Conservation (phyloP, 2,888 invertebrate species). For the Hanleya hanleyi region DNA sequence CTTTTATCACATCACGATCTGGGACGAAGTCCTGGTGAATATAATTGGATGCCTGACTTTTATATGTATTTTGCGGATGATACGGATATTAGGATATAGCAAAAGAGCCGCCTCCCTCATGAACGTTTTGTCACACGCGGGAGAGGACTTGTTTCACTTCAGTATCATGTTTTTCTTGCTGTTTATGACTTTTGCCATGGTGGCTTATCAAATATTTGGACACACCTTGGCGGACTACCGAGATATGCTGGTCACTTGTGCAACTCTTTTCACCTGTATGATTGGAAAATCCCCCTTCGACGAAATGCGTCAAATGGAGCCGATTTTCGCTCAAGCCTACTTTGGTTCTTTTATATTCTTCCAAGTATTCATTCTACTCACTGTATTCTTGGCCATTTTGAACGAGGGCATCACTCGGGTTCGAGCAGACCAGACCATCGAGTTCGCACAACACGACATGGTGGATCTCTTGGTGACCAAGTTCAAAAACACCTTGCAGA, state of each 20-base stretch:
- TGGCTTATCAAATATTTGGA: slow-evolving; percentile 52
- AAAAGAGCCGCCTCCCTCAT: slow-evolving; percentile 45
- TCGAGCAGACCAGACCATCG: neutral
- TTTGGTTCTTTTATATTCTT: slow-evolving; percentile 51
- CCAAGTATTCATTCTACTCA: slow-evolving; percentile 52
- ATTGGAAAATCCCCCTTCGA: slow-evolving; percentile 54
- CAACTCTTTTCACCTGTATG: slow-evolving; percentile 52
- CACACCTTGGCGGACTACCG: slow-evolving; percentile 44
- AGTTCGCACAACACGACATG: neutral
- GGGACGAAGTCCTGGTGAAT: slow-evolving; percentile 67
- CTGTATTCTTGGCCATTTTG: slow-evolving; percentile 58
- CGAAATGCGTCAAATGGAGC: slow-evolving; percentile 43
- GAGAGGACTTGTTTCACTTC: slow-evolving; percentile 48
- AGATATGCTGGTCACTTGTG: slow-evolving; percentile 43
- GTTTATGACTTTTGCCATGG: slow-evolving; percentile 46
- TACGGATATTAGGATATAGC: slow-evolving; percentile 56
- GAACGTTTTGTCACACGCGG: slow-evolving; percentile 45
- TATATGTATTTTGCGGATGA: slow-evolving; percentile 47
- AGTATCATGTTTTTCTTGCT: slow-evolving; percentile 46
- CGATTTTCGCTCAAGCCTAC: slow-evolving; percentile 49
- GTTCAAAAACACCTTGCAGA: neutral
- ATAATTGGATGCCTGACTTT: slow-evolving; percentile 47
- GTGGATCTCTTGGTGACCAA: neutral
- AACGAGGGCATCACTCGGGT: slow-evolving; percentile 39
- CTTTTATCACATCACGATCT: slow-evolving; percentile 71